Evolutionary conservation across 2,113 vertebrate species (phyloP).

Genomic region (Protobothrops flavoviridis): DNA sequence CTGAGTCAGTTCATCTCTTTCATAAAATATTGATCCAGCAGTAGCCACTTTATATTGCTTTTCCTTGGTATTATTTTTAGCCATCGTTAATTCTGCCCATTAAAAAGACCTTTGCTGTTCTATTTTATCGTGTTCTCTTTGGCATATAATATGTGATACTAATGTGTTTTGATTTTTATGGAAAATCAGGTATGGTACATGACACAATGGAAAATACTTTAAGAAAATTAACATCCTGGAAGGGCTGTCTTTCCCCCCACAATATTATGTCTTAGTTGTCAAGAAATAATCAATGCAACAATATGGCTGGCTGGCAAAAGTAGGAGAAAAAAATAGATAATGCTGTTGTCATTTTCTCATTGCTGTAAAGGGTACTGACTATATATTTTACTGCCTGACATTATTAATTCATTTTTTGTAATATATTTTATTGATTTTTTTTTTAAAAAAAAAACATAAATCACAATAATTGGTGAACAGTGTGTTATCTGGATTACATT

Average conservation of each 20-base stretch:
- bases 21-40: constrained; percentile 10
- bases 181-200: constrained; percentile 25
- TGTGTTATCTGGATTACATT: no score
- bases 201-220: constrained; percentile 34
- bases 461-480: no score
- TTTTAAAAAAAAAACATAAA: no score
- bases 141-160: background rate
- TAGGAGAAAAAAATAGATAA: constrained; percentile 46
- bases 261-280: constrained; percentile 50
- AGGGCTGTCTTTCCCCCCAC: constrained; percentile 41
- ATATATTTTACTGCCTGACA: constrained; percentile 67
- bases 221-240: constrained; percentile 38
- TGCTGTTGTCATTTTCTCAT: constrained; percentile 62
- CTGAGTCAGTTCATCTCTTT: background rate
- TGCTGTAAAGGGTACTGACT: constrained; percentile 55
- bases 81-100: background rate
- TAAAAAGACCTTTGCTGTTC: background rate
- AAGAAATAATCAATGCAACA: constrained; percentile 51
- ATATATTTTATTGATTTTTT: no score
- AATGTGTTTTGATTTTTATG: constrained; percentile 41
- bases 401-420: constrained; percentile 49
- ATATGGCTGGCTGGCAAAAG: constrained; percentile 44
- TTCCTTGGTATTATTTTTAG: background rate
- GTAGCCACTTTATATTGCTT: background rate
- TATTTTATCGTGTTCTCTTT: background rate